Evolutionary conservation across 2,797 vertebrate genomes (phyloP).

Genomic region (Ibycter americanus): DNA sequence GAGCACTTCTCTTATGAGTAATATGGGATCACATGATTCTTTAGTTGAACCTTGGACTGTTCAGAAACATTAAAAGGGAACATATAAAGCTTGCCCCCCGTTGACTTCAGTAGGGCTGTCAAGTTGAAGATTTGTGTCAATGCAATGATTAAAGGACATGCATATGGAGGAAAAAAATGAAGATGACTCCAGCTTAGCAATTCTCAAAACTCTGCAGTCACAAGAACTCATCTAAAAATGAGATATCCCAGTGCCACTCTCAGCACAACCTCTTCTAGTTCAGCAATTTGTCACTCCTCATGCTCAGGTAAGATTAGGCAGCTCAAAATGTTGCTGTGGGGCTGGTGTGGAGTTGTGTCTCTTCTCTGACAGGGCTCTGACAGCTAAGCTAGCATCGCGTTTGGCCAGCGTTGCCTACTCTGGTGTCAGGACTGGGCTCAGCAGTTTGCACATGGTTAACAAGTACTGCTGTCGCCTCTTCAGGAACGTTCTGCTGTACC

Average conservation of each 20-base stretch:
- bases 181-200: background rate
- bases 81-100: background rate
- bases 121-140: background rate
- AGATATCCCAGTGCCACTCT: background rate
- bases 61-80: background rate
- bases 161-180: background rate
- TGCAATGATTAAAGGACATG: background rate
- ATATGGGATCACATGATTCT: background rate
- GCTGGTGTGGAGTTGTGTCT: too few relatives aligned
- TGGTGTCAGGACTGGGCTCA: background rate
- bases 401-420: background rate
- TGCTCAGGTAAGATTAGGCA: background rate
- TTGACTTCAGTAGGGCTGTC: background rate
- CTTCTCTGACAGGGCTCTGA: background rate
- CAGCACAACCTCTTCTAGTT: background rate
- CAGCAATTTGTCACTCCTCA: background rate
- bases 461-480: accelerated
- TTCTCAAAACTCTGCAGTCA: background rate
- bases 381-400: accelerated
- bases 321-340: background rate
- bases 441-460: accelerated
- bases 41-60: background rate
- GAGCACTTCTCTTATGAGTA: background rate
- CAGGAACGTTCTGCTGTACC: background rate
- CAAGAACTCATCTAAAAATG: background rate